These are phyloP conservation scores for Gari tellinella DNA, from an alignment of 2,888 invertebrate genomes.

Conservation along the genomic window DNA sequence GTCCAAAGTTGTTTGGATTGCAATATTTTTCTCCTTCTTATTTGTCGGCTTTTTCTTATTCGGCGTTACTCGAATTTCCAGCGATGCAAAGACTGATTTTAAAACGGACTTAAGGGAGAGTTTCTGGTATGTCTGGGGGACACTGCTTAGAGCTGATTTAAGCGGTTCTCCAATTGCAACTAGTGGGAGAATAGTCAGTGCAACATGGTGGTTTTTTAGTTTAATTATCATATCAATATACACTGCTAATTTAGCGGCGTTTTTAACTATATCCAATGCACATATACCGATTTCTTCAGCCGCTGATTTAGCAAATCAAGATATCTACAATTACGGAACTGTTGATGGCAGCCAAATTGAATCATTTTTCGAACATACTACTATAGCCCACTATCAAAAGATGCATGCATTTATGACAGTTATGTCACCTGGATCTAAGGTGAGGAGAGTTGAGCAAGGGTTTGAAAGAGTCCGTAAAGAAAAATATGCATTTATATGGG, in stretches of 20 bases:
- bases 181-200: constrained; percentile 76
- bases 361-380: constrained; percentile 77
- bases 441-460: constrained; percentile 72
- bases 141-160: constrained; percentile 76
- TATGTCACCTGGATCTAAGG: constrained; percentile 70
- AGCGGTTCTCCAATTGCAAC: constrained; percentile 73
- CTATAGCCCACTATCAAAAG: constrained; percentile 73
- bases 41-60: constrained; percentile 75
- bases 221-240: constrained; percentile 79
- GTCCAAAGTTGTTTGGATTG: constrained; percentile 91
- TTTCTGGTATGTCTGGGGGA: constrained; percentile 82
- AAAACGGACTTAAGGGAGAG: constrained; percentile 75
- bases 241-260: constrained; percentile 81
- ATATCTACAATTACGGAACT: constrained; percentile 79
- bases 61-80: constrained; percentile 76
- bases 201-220: constrained; percentile 80
- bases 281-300: constrained; percentile 73
- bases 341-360: constrained; percentile 78
- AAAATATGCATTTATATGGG: constrained; percentile 82
- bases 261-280: constrained; percentile 78
- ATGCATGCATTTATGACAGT: constrained; percentile 78
- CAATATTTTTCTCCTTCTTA: constrained; percentile 77
- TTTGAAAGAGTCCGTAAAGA: constrained; percentile 71
- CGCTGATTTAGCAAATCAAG: constrained; percentile 76
- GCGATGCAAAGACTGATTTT: constrained; percentile 61